Conservation (phyloP, 37 sponge, comb jelly and placozoan species). For the Lycopodina hypogea region DNA sequence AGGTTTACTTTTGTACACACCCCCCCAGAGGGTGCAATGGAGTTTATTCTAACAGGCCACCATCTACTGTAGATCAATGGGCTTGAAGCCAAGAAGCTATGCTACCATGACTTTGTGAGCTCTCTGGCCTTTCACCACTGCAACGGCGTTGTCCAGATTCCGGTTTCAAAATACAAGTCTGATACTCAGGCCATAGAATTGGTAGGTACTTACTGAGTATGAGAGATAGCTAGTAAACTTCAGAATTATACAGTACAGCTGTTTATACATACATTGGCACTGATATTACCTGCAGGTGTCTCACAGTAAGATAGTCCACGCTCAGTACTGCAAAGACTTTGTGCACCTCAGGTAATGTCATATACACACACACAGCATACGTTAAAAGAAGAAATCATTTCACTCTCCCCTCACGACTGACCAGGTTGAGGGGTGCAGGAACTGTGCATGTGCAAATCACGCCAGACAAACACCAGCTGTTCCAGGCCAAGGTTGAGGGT, state of each 20-base stretch:
- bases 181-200: slow-evolving; percentile 3
- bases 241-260: too few species aligned
- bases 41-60: background rate
- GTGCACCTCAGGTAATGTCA: slow-evolving; percentile 68
- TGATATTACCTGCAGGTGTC: slow-evolving; percentile 14
- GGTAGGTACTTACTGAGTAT: slow-evolving; percentile 1
- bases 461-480: slow-evolving; percentile 12
- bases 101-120: slow-evolving; percentile 58
- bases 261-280: too few species aligned
- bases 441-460: slow-evolving; percentile 63
- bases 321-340: slow-evolving; percentile 79
- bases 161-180: slow-evolving; percentile 11
- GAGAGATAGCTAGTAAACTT: background rate
- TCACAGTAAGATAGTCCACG: slow-evolving; percentile 43
- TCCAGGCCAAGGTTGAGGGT: slow-evolving; percentile 20
- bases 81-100: slow-evolving; percentile 37
- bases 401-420: too few species aligned
- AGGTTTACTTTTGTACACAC: too few species aligned
- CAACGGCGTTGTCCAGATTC: slow-evolving; percentile 36
- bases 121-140: slow-evolving; percentile 84
- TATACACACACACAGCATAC: too few species aligned
- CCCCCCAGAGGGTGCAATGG: too few species aligned
- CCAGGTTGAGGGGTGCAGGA: slow-evolving; percentile 34
- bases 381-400: too few species aligned
- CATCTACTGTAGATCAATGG: slow-evolving; percentile 49